A percentile compares a stretch with the other conserved stretches of the same genome.
Evolutionary conservation across 2,113 vertebrate genomes (phyloP).

Genomic region (Nibea coibor): DNA sequence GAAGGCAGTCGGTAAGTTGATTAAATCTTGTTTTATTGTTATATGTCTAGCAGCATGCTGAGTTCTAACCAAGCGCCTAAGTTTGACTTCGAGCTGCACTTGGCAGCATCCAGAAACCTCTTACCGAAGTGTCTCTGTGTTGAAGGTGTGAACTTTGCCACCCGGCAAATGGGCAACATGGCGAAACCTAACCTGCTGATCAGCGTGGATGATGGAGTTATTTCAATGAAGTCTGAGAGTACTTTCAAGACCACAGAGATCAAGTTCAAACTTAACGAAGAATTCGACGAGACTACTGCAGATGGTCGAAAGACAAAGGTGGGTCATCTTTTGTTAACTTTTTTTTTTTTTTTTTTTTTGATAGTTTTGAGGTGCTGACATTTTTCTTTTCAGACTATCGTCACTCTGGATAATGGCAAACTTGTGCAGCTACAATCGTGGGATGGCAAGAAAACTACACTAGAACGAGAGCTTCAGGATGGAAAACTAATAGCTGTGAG

Average conservation of each 20-base stretch:
- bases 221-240: conserved; percentile 88
- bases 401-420: conserved; percentile 82
- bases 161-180: conserved; percentile 87
- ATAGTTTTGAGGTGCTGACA: not conserved
- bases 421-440: conserved; percentile 75
- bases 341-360: too few relatives aligned
- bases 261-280: conserved; percentile 89
- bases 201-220: conserved; percentile 85
- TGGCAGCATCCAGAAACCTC: not conserved
- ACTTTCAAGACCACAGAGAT: conserved; percentile 89
- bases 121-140: not conserved
- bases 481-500: conserved; percentile 76
- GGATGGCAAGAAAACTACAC: conserved; percentile 71
- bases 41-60: not conserved
- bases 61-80: too few relatives aligned
- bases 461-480: conserved; percentile 72
- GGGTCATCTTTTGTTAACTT: too few relatives aligned
- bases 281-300: conserved; percentile 91
- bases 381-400: conserved; percentile 79
- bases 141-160: conserved; percentile 87
- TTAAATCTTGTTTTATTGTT: not conserved
- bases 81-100: too few relatives aligned
- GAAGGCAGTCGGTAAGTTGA: conserved; percentile 88
- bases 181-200: conserved; percentile 87
- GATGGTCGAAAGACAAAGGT: conserved; percentile 91